Percentiles rank a stretch among this genome's conserved stretches.
phyloP scores from a whole-genome alignment of 2,113 vertebrate species.

The Pedetes capensis region DNA sequence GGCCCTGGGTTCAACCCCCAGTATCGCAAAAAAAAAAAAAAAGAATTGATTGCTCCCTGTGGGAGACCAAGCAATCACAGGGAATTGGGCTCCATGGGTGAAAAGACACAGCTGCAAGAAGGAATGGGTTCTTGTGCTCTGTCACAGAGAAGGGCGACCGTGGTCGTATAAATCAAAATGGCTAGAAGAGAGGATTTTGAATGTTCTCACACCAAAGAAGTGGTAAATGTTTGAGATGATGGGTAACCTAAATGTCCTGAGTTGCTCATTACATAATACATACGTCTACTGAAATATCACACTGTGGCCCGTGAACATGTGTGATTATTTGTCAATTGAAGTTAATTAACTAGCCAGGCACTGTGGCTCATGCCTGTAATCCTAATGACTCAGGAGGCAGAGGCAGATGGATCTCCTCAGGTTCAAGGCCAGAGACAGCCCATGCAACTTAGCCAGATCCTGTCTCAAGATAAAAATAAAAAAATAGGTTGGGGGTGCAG shows the following conservation, averaged over 20 bases:
- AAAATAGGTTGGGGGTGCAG: no score
- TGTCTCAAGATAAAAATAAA: no score
- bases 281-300: not conserved
- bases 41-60: not conserved
- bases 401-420: no score
- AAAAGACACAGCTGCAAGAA: not conserved
- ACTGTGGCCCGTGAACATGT: not conserved
- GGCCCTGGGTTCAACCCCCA: no score
- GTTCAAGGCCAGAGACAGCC: no score
- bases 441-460: no score
- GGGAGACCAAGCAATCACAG: not conserved
- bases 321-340: not conserved
- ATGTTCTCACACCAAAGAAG: not conserved
- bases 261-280: no score
- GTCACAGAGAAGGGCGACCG: fast-evolving
- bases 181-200: not conserved
- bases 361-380: no score
- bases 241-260: not conserved
- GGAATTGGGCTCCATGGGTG: not conserved
- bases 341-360: no score
- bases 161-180: not conserved
- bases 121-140: fast-evolving
- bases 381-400: no score
- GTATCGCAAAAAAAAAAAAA: no score
- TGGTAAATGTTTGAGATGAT: not conserved